Base-by-base conservation (phyloP, 1,140 invertebrate species). In the Tyrophagus putrescentiae region DNA sequence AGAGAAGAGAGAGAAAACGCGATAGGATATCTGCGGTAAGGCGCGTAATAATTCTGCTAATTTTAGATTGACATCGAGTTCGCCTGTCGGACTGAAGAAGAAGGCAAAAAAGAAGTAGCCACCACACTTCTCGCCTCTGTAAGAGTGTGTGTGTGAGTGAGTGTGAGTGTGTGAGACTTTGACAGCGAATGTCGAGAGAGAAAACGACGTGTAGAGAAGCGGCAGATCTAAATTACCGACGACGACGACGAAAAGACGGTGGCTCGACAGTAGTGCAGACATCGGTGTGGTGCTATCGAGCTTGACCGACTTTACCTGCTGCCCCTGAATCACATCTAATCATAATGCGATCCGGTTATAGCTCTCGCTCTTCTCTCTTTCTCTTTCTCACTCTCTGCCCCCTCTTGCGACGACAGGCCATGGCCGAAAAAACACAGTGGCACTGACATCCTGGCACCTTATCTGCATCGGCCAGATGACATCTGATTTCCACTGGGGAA, bases 271-370 rank as follows among this genome's bases (percentile, higher is more conserved):
- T 6, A n/a, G n/a, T n/a, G n/a, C n/a, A n/a, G n/a, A 39, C 36
- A 13, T 39, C 13, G 13, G n/a, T 39, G 36, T 39, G 9, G 52
- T 7, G 28, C 28, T 54, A 54, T 54, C 52, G 18, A 32, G 52
- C 28, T n/a, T 57, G 56, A 57, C 56, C 56, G 56, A 57, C 56
- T 57, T 57, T 57, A 36, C 23, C 56, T 52, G 25, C 32, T 52
- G 25, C 32, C 56, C 56, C 52, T 54, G 18, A 31, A 33, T 57
- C 29, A 23, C 31, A 4, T 7, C 6, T 39, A 31, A 31, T 39
- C 56, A 33, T 33, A 33, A 31, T 57, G 29, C 56, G 56, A 57
- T 57, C 56, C 56, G 56, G 56, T 57, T 57, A 57, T 57, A 18
- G 7, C n/a, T 21, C 7, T 48, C 45, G 23, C 45, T 48, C 45